These are phyloP conservation scores for Etheostoma perlongum DNA, from an alignment of 2,797 vertebrate genomes.

Conservation along the genomic window DNA sequence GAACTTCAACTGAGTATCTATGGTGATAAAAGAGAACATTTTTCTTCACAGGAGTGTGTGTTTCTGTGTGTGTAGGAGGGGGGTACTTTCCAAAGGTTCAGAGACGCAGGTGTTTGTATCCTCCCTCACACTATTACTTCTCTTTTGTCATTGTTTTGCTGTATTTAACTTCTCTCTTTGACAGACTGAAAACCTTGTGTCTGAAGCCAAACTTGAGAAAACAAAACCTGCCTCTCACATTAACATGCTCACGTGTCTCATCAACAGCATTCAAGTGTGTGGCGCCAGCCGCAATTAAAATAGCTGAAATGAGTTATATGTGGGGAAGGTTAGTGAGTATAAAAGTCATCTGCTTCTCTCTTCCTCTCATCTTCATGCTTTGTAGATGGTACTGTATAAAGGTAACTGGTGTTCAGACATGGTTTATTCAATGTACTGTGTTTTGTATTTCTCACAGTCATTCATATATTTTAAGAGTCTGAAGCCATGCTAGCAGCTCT, in stretches of 20 bases:
- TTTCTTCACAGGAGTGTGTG: conserved; percentile 46
- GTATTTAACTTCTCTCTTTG: conserved; percentile 38
- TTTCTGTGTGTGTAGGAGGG: conserved; percentile 23
- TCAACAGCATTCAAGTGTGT: conserved; percentile 6
- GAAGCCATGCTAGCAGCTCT: too few species aligned
- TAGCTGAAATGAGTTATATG: background rate
- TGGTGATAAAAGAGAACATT: conserved; percentile 70
- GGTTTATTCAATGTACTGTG: too few species aligned
- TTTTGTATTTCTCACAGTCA: background rate
- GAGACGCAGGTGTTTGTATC: conserved; percentile 69
- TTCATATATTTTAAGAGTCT: background rate
- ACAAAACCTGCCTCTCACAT: conserved; percentile 1
- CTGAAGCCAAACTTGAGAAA: conserved; percentile 31
- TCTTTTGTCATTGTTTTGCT: conserved; percentile 45
- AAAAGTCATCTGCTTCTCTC: conserved; percentile 20
- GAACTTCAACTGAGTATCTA: conserved; percentile 68
- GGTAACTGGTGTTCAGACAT: background rate
- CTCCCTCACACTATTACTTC: conserved; percentile 37
- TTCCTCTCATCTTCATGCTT: background rate
- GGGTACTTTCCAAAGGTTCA: conserved; percentile 65
- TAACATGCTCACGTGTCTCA: background rate
- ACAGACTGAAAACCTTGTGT: conserved; percentile 18
- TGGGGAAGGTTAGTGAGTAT: background rate
- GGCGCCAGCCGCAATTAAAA: conserved; percentile 3
- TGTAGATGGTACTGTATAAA: background rate